These are phyloP conservation scores for Cotesia congregata DNA, from an alignment of 2,888 invertebrate genomes.

Conservation along the genomic window DNA sequence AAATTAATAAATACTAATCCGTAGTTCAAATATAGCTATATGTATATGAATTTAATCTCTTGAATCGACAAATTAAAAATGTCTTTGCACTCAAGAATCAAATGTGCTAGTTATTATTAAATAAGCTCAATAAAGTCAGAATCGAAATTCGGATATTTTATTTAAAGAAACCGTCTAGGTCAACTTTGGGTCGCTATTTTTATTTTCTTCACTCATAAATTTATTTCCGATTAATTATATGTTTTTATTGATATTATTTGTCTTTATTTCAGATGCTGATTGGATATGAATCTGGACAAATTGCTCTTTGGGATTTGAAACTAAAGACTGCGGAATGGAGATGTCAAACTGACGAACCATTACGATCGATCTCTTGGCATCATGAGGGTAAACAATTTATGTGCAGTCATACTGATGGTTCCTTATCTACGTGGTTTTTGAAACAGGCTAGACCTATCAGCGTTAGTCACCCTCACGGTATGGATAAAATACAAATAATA, in stretches of 20 bases:
- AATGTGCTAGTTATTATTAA: neutral
- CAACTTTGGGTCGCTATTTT: neutral
- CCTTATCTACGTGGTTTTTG: conserved; percentile 93
- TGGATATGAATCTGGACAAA: conserved; percentile 94
- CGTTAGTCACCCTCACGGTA: conserved; percentile 93
- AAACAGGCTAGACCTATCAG: conserved; percentile 84
- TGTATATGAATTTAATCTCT: neutral
- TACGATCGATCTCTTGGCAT: conserved; percentile 95
- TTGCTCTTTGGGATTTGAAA: conserved; percentile 96
- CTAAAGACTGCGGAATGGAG: conserved; percentile 88
- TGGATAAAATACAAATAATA: conserved; percentile 56
- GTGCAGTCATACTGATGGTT: conserved; percentile 96
- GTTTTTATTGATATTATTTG: conserved; percentile 1
- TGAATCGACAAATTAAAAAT: neutral
- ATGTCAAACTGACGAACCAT: conserved; percentile 81
- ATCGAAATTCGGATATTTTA: neutral
- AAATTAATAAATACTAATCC: too few relatives aligned
- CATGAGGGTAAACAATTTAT: conserved; percentile 98
- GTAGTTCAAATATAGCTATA: too few relatives aligned
- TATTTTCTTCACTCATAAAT: neutral
- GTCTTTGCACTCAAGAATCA: neutral
- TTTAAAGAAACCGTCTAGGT: neutral
- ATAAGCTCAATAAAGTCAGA: neutral
- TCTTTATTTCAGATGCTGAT: conserved; percentile 84
- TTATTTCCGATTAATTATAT: neutral